Base-by-base conservation (phyloP, 2,113 vertebrate genomes). In the Phasianus colchicus region DNA sequence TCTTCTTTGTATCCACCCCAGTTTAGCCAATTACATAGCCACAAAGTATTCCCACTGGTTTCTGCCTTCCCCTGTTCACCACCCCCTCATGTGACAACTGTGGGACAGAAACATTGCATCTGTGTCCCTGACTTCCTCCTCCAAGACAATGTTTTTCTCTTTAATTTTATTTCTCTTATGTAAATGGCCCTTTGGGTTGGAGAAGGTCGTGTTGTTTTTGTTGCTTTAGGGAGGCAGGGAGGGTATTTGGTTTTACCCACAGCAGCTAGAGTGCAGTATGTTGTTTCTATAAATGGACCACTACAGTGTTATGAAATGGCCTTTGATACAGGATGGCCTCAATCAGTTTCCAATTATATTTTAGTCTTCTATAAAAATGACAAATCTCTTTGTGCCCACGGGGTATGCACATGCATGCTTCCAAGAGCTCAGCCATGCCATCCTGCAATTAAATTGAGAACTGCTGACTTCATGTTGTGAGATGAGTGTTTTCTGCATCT, bases 271-370 rank as follows among this genome's bases (percentile, higher is more conserved):
- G 58, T 83, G 81, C 83, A 97, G 90, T 82, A 82, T 27, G 86
- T 87, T 95, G 81, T 97, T 97, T 96, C 96, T 97, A 96, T 96
- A 98, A 97, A 97, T 97, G 97, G 94, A 92, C 72, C 9, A 61
- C 93, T 94, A 81, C 86, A 74, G 81, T 81, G 86, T 97, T 98
- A 96, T 96, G 91, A 98, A 97, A 96, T 8, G 6, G 42, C 82
- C 91, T 97, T 97, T 97, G 97, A 97, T 96, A 93, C 83, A 97
- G 95, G 88, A 93, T 91, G 94, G 91, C 93, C 45, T 32, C 8
- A 73, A 96, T 77, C 73, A 93, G 85, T 81, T 97, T 98, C 96
- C 93, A 97, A 97, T 97, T 96, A 96, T 94, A 97, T 95, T 97
- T 96, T 79, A 92, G 54, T 61, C 86, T 80, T 89, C 92, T 93